These are phyloP conservation scores for Anthophora plumipes DNA, from an alignment of 2,888 invertebrate species.

Conservation along the genomic window DNA sequence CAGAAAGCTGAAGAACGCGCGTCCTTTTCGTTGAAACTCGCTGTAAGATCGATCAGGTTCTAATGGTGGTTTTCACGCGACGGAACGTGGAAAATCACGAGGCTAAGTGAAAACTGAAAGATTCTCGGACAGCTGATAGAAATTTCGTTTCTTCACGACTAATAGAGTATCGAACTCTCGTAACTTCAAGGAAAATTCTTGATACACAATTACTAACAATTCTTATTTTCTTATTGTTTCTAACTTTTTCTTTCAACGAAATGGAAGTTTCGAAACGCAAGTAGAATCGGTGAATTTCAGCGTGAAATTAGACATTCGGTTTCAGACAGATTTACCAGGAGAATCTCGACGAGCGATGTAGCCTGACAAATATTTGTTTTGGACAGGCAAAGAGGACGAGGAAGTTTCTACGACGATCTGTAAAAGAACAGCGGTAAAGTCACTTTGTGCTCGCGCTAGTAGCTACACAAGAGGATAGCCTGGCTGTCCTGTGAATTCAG, in stretches of 20 bases:
- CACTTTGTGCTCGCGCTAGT: not conserved
- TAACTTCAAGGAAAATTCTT: too few species aligned
- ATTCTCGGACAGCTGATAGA: too few species aligned
- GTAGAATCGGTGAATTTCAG: not conserved
- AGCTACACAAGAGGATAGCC: not conserved
- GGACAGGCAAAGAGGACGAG: not conserved
- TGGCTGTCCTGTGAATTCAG: not conserved
- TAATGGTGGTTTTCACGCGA: slow-evolving; percentile 38
- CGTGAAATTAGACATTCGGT: slow-evolving; percentile 7
- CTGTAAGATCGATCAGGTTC: slow-evolving; percentile 49
- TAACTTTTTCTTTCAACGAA: too few species aligned
- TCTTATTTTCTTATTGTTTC: too few species aligned
- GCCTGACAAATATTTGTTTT: slow-evolving; percentile 5
- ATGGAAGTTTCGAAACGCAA: too few species aligned
- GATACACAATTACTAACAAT: too few species aligned
- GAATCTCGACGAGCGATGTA: not conserved
- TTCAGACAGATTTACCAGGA: not conserved
- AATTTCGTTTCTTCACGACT: slow-evolving; percentile 26
- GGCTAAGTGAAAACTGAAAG: slow-evolving; percentile 37
- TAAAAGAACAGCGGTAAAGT: slow-evolving; percentile 3
- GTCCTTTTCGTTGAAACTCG: not conserved
- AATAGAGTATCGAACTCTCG: slow-evolving; percentile 34
- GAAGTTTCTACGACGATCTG: not conserved
- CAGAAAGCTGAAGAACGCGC: not conserved
- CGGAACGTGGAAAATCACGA: slow-evolving; percentile 42